Base-by-base conservation (phyloP, 1,140 invertebrate genomes). In the Amphibalanus amphitrite region DNA sequence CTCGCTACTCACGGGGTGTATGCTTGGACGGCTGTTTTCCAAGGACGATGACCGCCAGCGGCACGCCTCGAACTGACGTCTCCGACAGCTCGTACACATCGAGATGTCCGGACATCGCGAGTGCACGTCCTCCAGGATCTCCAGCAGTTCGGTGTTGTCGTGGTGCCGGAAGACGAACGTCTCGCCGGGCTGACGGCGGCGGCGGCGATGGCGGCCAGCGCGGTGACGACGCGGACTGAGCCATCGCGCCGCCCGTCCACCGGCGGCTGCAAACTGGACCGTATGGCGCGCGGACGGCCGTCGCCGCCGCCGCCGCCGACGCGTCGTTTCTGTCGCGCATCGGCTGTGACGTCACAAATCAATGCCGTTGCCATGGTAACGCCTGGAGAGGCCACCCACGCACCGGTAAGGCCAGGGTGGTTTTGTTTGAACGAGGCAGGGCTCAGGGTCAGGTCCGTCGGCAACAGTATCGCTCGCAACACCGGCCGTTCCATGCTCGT, bases 21-120 rank as follows among this genome's bases (percentile, higher is more conserved):
- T 93, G 92, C 73, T 84, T 80, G 76, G 89, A 89, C 67, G 91
- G 91, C 74, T 83, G 84, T 59, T 86, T 84, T 0, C 89, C 86
- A 76, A 95, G 89, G 77, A 92, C 91, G 73, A 95, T 89, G 17
- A 92, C 86, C 74, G 87, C 86, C 15, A 95, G 81, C 20, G 89
- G 88, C 69, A 88, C 83, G 70, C 88, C 87, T 74, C 85, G 80
- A 0, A 92, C 90, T 28, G 89, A 90, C 67, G 84, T 83, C 75
- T 89, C 85, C 67, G 83, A 86, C 70, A 93, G 83, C 67, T 86
- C 84, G 79, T 93, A 93, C 20, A 93, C 80, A 75, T 87, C 83
- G 0, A 90, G 71, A 91, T 86, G 76, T 89, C 87, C 0, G 88
- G 87, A 80, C 91, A 93, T 79, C 84, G 85, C 71, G 82, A 75